Percentiles rank a stretch among this genome's conserved stretches.
Conservation (phyloP, 2,888 invertebrate species). For the Empis livida region DNA sequence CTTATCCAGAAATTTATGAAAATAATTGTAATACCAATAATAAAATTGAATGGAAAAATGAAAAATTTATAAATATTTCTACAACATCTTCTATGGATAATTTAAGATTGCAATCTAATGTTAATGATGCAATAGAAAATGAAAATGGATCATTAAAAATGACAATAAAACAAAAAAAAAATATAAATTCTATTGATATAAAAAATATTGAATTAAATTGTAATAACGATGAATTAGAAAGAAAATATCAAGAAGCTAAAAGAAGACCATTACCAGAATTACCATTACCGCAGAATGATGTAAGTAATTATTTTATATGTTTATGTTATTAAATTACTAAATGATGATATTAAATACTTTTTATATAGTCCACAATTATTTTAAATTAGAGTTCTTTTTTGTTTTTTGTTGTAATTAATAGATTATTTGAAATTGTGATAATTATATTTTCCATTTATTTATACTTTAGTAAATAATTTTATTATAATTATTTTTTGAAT, state of each 20-base stretch:
- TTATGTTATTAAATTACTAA: too few species aligned
- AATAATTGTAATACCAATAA: background rate
- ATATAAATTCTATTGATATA: conserved; percentile 6
- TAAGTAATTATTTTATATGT: conserved; percentile 7
- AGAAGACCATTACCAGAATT: conserved; percentile 15
- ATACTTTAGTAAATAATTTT: too few species aligned
- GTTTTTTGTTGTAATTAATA: too few species aligned
- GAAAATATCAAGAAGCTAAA: conserved; percentile 12
- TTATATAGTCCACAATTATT: too few species aligned
- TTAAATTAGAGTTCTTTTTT: too few species aligned
- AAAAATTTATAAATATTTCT: background rate
- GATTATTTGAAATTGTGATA: too few species aligned
- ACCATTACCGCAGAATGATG: conserved; percentile 13
- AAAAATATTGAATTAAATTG: background rate
- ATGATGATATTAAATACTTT: too few species aligned
- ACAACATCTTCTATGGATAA: too few species aligned
- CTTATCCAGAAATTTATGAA: conserved; percentile 2
- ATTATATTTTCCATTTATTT: too few species aligned
- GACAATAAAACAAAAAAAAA: background rate
- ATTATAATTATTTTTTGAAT: too few species aligned
- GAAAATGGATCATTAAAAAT: background rate
- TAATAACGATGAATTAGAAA: conserved; percentile 2
- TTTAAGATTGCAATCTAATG: too few species aligned
- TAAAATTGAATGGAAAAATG: background rate
- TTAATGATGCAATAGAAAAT: background rate